Evolutionary conservation across 2,113 vertebrate genomes (phyloP).

Genomic region (Microcebus murinus): DNA sequence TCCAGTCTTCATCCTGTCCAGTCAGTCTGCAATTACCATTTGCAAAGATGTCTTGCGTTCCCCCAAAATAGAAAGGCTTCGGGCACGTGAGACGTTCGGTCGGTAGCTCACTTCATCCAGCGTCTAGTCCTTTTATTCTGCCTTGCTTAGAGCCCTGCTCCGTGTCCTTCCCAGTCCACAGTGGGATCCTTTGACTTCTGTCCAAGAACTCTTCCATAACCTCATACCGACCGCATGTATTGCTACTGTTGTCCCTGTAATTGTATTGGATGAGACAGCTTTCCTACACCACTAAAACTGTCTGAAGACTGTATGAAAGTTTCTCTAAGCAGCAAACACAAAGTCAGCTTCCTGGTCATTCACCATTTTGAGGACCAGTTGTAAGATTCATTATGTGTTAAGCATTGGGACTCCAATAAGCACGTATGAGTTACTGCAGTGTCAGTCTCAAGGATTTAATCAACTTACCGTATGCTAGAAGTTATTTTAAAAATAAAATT

Average conservation of each 20-base stretch:
- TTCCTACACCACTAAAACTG: slow-evolving; percentile 44
- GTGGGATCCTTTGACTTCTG: slow-evolving; percentile 80
- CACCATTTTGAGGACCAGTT: slow-evolving; percentile 65
- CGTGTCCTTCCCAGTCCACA: slow-evolving; percentile 84
- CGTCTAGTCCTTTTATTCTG: slow-evolving; percentile 74
- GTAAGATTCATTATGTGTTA: slow-evolving; percentile 61
- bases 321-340: slow-evolving; percentile 64
- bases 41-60: slow-evolving; percentile 70
- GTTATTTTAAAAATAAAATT: slow-evolving; percentile 73
- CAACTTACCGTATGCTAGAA: slow-evolving; percentile 83
- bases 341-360: slow-evolving; percentile 70
- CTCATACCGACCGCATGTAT: slow-evolving; percentile 70
- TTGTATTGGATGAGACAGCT: slow-evolving; percentile 47
- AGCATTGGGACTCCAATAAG: slow-evolving; percentile 40
- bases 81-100: slow-evolving; percentile 69
- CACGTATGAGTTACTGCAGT: slow-evolving; percentile 84
- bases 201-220: slow-evolving; percentile 78
- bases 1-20: slow-evolving; percentile 83
- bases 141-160: slow-evolving; percentile 71
- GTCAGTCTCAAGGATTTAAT: slow-evolving; percentile 68
- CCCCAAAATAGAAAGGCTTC: slow-evolving; percentile 57
- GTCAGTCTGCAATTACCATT: slow-evolving; percentile 76
- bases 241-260: slow-evolving; percentile 70
- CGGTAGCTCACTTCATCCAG: slow-evolving; percentile 68
- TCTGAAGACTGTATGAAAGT: slow-evolving; percentile 64